Evolutionary conservation across 2,113 vertebrate species (phyloP), one percentile per base, ranked within the genome.

Genomic region (Sturnus vulgaris): DNA sequence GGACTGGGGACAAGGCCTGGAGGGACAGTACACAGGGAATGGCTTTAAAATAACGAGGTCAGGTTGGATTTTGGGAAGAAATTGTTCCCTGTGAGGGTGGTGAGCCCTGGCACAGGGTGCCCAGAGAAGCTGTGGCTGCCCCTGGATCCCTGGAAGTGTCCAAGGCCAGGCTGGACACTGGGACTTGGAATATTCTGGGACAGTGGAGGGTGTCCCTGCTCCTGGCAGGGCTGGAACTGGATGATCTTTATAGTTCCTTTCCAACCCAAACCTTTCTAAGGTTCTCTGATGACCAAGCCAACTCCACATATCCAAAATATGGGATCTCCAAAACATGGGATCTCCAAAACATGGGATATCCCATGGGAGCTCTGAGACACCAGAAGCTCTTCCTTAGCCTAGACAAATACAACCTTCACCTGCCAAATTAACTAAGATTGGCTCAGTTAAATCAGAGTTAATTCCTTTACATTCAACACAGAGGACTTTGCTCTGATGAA

Each of bases 71-170:
- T 22, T 33, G 2, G 12, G 56, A 24, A 9, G 12, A 0, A 33
- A 33, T 40, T 77, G 1, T 25, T 61, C 35, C 44, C 22, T 77
- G 21, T 2, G 27, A 65, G 8, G 10, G 4, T 50, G 18, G 4
- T 0, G 0, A 57, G 14, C 1, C 1, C 40, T 63, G 56, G 40
- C 4, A 17, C 7, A 5, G 53, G 7, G 5, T 37, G 1, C 11
- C 35, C 76, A 64, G 49, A 71, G n/a, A 0, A 47, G 24, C 65
- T 79, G 40, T 42, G 66, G 49, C 49, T 80, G 49, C 3, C 21
- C 31, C 57, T 86, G 71, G 37, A 56, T 49, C 42, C 59, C 22
- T 65, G 76, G 27, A 0, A 59, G 9, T 44, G 59, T 1, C 27
- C 59, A 16, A 39, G 19, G 14, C 27, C 37, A 33, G 44, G 18